Evolutionary conservation across 2,113 vertebrate species (phyloP), one percentile per base, ranked within the genome.

Genomic region (Mungos mungo): DNA sequence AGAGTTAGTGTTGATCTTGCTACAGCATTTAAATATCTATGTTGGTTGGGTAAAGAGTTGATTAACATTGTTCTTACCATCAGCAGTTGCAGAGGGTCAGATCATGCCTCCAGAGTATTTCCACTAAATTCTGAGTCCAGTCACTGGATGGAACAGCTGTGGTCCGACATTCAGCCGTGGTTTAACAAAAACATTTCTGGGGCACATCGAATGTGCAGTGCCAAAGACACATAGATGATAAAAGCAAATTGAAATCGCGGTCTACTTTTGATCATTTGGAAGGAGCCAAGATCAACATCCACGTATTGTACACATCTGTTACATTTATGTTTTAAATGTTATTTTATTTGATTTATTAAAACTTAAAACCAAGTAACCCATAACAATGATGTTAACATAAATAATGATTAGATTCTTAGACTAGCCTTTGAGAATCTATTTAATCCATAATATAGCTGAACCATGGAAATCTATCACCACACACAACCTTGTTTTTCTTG

Each of bases 261-360:
- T 76, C 72, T 92, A 74, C 57, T 90, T 97, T 81, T 54, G 69
- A 84, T 91, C 45, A 29, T 50, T 65, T 71, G 15, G 33, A 85
- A 95, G 31, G 65, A 96, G 2, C 60, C 71, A 93, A 90, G 31
- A 57, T 88, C 54, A 95, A 66, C 21, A 86, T 31, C 33, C 12
- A 10, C 33, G n/a, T 50, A 47, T 47, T 57, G 47, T 60, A 60
- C 3, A 52, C n/a, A 54, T 33, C 47, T 93, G 29, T 52, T 76
- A 54, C 29, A 72, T 81, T 86, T 72, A 38, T 83, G 93, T 50
- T 77, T 83, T 50, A 47, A 69, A 63, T 90, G 41, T 68, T 35
- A 76, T 82, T 96, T 72, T 88, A 89, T 81, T 86, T 89, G 50
- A 52, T 35, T 77, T 65, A 74, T 31, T 83, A 57, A 95, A 92